phyloP scores from a whole-genome alignment of 2,888 invertebrate genomes.

The Andrena camellia region DNA sequence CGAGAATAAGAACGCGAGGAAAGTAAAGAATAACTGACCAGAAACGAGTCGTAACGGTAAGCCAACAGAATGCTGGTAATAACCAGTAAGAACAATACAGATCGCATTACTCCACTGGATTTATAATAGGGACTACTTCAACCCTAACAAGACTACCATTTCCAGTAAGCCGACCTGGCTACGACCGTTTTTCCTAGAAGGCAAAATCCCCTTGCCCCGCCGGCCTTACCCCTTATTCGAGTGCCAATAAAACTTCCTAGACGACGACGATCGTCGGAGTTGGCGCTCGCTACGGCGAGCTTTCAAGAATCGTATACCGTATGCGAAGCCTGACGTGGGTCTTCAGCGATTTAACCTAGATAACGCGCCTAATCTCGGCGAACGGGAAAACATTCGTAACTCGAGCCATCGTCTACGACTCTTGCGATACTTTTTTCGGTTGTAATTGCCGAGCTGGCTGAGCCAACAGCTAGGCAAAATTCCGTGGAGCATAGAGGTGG shows the following conservation, averaged over 20 bases:
- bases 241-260: slow-evolving; percentile 64
- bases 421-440: not conserved
- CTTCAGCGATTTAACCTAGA: slow-evolving; percentile 67
- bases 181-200: slow-evolving; percentile 70
- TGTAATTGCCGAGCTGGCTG: not conserved
- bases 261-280: slow-evolving; percentile 46
- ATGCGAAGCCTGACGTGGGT: slow-evolving; percentile 54
- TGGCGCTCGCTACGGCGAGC: slow-evolving; percentile 42
- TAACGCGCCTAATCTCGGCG: slow-evolving; percentile 61
- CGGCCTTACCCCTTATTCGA: slow-evolving; percentile 48
- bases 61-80: slow-evolving; percentile 37
- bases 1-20: slow-evolving; percentile 22
- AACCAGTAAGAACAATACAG: slow-evolving; percentile 61
- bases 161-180: slow-evolving; percentile 55
- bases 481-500: slow-evolving; percentile 17
- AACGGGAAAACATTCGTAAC: slow-evolving; percentile 47
- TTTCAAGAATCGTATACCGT: slow-evolving; percentile 62
- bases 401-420: slow-evolving; percentile 11
- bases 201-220: slow-evolving; percentile 59
- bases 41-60: slow-evolving; percentile 51
- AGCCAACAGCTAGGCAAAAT: slow-evolving; percentile 9
- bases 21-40: slow-evolving; percentile 18
- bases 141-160: slow-evolving; percentile 67
- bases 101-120: slow-evolving; percentile 52
- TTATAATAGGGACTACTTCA: slow-evolving; percentile 63